These are phyloP conservation scores for Hypanus sabinus DNA, from an alignment of 2,113 vertebrate genomes.

Conservation along the genomic window DNA sequence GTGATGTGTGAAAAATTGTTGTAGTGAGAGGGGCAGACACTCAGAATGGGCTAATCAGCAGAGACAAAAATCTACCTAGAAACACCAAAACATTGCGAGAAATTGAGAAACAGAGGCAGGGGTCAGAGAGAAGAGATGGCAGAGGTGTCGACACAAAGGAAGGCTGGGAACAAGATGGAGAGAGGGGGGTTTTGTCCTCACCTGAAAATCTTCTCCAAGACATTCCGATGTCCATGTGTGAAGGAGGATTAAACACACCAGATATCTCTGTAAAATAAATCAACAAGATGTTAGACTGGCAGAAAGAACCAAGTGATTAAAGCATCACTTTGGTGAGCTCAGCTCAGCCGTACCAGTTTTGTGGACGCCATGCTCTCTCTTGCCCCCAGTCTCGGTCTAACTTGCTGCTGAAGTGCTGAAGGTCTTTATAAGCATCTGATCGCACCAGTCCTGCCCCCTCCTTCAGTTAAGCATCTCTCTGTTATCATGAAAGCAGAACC, in stretches of 20 bases:
- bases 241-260: background rate
- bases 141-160: too few relatives aligned
- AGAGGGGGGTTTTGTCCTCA: conserved; percentile 28
- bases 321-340: background rate
- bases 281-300: accelerated
- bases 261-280: background rate
- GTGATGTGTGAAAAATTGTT: too few relatives aligned
- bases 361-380: background rate
- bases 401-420: background rate
- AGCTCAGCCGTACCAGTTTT: background rate
- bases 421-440: background rate
- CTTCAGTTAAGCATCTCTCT: background rate
- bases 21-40: too few relatives aligned
- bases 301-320: background rate
- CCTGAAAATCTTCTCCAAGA: conserved; percentile 45
- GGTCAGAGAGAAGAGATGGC: too few relatives aligned
- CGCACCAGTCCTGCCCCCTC: background rate
- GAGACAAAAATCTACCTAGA: too few relatives aligned
- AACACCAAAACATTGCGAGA: too few relatives aligned
- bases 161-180: background rate
- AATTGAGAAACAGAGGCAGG: too few relatives aligned
- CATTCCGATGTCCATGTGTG: accelerated
- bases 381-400: background rate
- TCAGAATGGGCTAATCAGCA: too few relatives aligned
- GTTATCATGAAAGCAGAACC: background rate